Conservation (phyloP, 2,888 invertebrate species). For the Mimas tiliae region DNA sequence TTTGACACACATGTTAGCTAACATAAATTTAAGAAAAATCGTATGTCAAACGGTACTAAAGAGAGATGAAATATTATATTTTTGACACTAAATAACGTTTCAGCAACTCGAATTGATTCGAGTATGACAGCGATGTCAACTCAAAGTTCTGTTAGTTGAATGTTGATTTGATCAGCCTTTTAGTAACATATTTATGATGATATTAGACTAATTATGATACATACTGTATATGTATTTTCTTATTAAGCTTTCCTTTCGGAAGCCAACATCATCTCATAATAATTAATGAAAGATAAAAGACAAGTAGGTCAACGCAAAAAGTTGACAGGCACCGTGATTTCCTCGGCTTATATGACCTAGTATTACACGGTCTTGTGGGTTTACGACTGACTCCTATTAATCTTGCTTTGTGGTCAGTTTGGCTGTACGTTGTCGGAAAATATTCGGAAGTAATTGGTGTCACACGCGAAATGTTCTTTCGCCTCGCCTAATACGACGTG, state of each 20-base stretch:
- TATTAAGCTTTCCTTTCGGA: not conserved
- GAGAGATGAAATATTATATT: too few species aligned
- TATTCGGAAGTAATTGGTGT: constrained; percentile 41
- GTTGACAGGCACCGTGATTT: constrained; percentile 39
- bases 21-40: too few species aligned
- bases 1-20: too few species aligned
- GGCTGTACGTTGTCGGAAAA: constrained; percentile 36
- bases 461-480: constrained; percentile 23
- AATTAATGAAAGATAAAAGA: constrained; percentile 21
- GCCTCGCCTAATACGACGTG: not conserved
- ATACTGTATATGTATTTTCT: too few species aligned
- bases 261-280: constrained; percentile 15
- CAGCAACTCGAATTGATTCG: too few species aligned
- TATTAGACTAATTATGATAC: too few species aligned
- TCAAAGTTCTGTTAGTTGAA: too few species aligned
- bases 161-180: too few species aligned
- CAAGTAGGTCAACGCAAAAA: constrained; percentile 37
- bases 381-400: constrained; percentile 44
- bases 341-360: constrained; percentile 41
- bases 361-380: constrained; percentile 45
- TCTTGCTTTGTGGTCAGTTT: constrained; percentile 40
- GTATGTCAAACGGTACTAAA: too few species aligned
- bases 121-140: too few species aligned
- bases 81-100: too few species aligned
- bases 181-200: too few species aligned